Evolutionary conservation across 2,888 invertebrate genomes (phyloP).

Genomic region (Dryococelus australis): DNA sequence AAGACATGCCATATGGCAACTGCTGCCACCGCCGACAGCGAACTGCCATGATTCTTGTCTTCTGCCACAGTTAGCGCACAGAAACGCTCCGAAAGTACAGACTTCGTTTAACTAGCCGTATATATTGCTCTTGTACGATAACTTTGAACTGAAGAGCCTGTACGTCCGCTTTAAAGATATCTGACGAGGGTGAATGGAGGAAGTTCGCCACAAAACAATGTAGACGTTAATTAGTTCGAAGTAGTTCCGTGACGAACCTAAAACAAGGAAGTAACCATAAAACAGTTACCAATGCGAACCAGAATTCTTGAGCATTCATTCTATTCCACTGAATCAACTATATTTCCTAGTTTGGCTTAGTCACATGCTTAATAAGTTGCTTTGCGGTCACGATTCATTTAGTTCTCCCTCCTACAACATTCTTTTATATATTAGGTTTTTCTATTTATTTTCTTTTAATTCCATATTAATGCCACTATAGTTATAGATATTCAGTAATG

Average conservation of each 20-base stretch:
- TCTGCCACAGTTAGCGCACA: too few species aligned
- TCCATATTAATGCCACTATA: too few species aligned
- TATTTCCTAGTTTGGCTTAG: not conserved
- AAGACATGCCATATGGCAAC: too few species aligned
- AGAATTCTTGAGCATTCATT: not conserved
- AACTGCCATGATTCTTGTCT: too few species aligned
- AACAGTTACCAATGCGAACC: not conserved
- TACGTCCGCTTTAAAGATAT: not conserved
- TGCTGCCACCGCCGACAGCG: too few species aligned
- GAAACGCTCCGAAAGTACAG: too few species aligned
- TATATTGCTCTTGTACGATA: not conserved
- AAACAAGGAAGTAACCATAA: not conserved
- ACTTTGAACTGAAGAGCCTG: not conserved
- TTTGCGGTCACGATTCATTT: not conserved
- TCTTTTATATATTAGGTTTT: not conserved
- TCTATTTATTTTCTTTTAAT: too few species aligned
- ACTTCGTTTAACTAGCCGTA: not conserved
- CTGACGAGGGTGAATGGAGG: not conserved
- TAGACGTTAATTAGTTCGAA: not conserved
- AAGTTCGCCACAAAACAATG: slow-evolving; percentile 16
- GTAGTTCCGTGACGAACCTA: slow-evolving; percentile 6
- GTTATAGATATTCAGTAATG: too few species aligned
- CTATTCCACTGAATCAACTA: not conserved
- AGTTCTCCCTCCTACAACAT: not conserved
- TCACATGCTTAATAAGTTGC: not conserved